phyloP scores from a whole-genome alignment of 2,888 invertebrate species.

The Subacronicta megacephala region DNA sequence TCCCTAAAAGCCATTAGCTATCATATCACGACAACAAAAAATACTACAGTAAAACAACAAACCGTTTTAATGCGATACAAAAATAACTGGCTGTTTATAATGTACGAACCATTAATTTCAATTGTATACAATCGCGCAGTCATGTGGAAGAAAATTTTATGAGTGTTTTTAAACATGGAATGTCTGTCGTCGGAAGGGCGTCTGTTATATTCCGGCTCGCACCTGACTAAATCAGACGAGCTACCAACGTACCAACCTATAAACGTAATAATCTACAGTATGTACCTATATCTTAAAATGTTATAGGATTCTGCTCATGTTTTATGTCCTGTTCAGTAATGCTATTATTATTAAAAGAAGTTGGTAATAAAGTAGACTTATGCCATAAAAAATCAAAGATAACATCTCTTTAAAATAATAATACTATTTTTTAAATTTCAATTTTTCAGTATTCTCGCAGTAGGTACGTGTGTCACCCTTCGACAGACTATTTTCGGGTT shows the following conservation, averaged over 20 bases:
- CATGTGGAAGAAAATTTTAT: constrained; percentile 65
- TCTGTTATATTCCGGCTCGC: constrained; percentile 20
- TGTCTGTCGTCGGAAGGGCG: constrained; percentile 38
- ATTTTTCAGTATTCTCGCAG: not conserved
- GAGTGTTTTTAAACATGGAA: constrained; percentile 52
- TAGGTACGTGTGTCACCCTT: constrained; percentile 3
- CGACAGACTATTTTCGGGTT: not conserved
- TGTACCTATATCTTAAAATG: too few species aligned
- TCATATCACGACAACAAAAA: constrained; percentile 38
- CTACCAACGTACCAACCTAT: not conserved
- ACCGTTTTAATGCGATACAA: constrained; percentile 69
- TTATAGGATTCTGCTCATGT: too few species aligned
- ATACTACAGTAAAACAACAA: constrained; percentile 61
- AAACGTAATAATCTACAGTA: too few species aligned
- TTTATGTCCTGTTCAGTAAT: too few species aligned
- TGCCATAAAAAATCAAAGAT: too few species aligned
- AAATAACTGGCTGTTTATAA: constrained; percentile 73
- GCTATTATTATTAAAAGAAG: too few species aligned
- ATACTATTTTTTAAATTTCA: not conserved
- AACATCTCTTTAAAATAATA: too few species aligned
- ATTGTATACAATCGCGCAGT: constrained; percentile 68
- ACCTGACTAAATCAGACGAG: constrained; percentile 14
- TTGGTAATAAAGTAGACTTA: too few species aligned
- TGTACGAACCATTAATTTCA: constrained; percentile 74
- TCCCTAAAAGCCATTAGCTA: constrained; percentile 48